phyloP scores from a whole-genome alignment of 2,113 vertebrate genomes.

The Eonycteris spelaea region DNA sequence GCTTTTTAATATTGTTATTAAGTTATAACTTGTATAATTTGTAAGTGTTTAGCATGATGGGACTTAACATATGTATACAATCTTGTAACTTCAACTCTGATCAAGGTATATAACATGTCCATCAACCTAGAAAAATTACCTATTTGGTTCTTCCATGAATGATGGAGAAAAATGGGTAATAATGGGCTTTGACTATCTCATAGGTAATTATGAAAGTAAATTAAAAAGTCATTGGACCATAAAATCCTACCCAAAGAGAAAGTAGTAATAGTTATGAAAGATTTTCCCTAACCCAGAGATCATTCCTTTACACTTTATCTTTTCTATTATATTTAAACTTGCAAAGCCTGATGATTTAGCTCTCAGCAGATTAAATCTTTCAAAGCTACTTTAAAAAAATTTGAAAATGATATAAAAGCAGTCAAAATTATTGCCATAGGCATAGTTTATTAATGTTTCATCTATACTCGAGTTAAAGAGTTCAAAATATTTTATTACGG shows the following conservation, averaged over 20 bases:
- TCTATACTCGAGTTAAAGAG: not conserved
- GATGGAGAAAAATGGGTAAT: not conserved
- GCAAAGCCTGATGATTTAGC: not conserved
- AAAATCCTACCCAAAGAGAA: not conserved
- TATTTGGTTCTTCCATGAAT: conserved; percentile 7
- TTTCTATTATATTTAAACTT: not conserved
- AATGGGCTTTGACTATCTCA: not conserved
- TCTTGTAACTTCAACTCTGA: not conserved
- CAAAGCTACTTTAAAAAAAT: not conserved
- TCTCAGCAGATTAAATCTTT: not conserved
- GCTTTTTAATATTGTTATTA: not conserved
- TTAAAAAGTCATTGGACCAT: not conserved
- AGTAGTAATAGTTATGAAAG: not conserved
- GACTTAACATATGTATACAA: not conserved
- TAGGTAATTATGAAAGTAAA: not conserved
- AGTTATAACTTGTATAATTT: not conserved
- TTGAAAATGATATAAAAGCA: not conserved
- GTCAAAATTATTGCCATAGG: not conserved
- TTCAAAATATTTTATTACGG: not conserved
- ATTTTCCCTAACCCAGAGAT: not conserved
- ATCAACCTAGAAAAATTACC: not conserved
- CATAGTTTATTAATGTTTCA: not conserved
- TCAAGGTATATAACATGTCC: not conserved
- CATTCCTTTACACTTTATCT: not conserved
- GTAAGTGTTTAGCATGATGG: not conserved